These are phyloP conservation scores for Spodoptera littoralis DNA, from an alignment of 2,888 invertebrate species.

Conservation along the genomic window DNA sequence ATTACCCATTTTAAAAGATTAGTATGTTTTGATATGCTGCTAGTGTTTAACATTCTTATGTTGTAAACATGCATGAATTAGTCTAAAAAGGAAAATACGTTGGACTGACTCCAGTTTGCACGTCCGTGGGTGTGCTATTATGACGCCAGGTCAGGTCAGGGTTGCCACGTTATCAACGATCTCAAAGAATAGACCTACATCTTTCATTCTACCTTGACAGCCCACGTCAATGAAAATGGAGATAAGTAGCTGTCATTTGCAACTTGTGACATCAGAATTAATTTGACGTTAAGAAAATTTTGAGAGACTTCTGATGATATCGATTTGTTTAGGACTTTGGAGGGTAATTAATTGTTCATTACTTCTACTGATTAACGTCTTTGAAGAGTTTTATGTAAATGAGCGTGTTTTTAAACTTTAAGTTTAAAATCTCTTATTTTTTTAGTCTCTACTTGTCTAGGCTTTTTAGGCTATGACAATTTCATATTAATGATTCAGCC, in stretches of 20 bases:
- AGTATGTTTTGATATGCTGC: no score
- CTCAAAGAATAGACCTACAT: constrained; percentile 39
- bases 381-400: no score
- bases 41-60: constrained; percentile 29
- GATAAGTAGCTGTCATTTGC: constrained; percentile 25
- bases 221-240: constrained; percentile 43
- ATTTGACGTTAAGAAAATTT: constrained; percentile 16
- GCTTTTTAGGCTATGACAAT: no score
- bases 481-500: no score
- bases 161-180: constrained; percentile 30
- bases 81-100: constrained; percentile 50
- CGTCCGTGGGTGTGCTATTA: constrained; percentile 61
- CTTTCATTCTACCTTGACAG: constrained; percentile 30
- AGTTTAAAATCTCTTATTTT: no score
- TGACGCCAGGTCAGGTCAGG: constrained; percentile 61
- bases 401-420: no score
- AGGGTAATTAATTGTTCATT: no score
- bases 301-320: constrained; percentile 18
- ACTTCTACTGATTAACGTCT: no score
- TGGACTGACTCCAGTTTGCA: constrained; percentile 27
- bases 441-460: no score
- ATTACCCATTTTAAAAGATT: no score
- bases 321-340: constrained; percentile 1
- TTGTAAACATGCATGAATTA: constrained; percentile 33
- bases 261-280: constrained; percentile 31